Conservation (phyloP, 2,113 vertebrate genomes). For the Phrynocephalus versicolor region DNA sequence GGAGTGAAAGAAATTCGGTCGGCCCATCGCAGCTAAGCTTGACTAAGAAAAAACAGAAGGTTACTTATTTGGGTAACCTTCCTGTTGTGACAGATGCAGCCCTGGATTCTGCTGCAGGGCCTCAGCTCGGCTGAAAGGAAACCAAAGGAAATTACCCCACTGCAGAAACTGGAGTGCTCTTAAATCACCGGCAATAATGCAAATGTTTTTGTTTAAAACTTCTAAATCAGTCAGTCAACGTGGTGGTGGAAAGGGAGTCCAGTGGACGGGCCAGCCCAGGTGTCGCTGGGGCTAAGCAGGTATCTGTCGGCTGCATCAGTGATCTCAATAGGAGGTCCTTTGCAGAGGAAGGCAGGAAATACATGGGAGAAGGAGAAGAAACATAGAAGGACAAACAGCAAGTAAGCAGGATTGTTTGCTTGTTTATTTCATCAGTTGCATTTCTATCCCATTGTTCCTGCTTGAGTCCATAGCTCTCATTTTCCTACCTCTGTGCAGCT, state of each 20-base stretch:
- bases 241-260: background rate
- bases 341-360: background rate
- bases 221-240: background rate
- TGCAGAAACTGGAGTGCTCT: background rate
- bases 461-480: too few relatives aligned
- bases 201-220: background rate
- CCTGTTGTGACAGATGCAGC: background rate
- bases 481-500: too few relatives aligned
- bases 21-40: background rate
- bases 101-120: background rate
- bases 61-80: background rate
- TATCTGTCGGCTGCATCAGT: background rate
- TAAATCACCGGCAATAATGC: background rate
- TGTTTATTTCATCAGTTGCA: too few relatives aligned
- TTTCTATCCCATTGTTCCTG: too few relatives aligned
- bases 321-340: background rate
- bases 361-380: slow-evolving; percentile 26
- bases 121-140: background rate
- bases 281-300: background rate
- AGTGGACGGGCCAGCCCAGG: background rate
- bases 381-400: too few relatives aligned
- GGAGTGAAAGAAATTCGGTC: background rate
- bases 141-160: background rate
- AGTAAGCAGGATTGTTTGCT: too few relatives aligned
- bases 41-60: background rate